A percentile compares a stretch with the other conserved stretches of the same genome.
These are phyloP conservation scores for Crambe crambe DNA, from an alignment of 37 sponge, comb jelly and placozoan species.

Conservation along the genomic window DNA sequence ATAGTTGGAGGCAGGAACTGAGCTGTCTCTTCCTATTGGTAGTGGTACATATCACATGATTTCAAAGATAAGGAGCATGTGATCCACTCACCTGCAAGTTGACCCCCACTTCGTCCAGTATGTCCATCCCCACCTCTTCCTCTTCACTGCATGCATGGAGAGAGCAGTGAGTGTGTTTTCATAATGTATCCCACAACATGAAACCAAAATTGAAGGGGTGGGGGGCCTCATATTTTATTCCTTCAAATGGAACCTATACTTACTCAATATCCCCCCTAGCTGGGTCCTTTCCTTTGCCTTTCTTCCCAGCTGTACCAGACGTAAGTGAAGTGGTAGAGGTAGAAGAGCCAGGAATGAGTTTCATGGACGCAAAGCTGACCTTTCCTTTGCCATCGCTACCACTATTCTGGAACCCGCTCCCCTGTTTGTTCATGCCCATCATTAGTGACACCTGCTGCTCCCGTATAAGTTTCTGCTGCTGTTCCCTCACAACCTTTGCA, in stretches of 20 bases:
- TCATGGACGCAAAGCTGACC: conserved; percentile 30
- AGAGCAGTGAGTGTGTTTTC: not conserved
- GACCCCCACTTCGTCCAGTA: conserved; percentile 68
- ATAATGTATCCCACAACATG: not conserved
- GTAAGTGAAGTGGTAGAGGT: not conserved
- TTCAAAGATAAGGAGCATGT: not conserved
- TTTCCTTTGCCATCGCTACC: not conserved
- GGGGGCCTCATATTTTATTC: too few relatives aligned
- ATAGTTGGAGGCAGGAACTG: conserved; percentile 66
- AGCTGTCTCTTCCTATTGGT: conserved; percentile 65
- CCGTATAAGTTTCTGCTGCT: conserved; percentile 17
- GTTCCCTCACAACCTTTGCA: conserved; percentile 15
- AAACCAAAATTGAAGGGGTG: not conserved
- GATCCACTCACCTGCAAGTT: conserved; percentile 68
- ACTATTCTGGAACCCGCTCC: not conserved
- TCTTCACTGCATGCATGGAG: conserved; percentile 33
- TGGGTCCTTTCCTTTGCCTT: conserved; percentile 19
- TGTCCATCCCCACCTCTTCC: conserved; percentile 70
- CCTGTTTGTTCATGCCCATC: not conserved
- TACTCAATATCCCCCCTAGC: not conserved
- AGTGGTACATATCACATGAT: not conserved
- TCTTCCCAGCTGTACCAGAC: not conserved
- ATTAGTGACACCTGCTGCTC: conserved; percentile 27
- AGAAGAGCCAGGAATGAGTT: not conserved
- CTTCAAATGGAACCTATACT: too few relatives aligned